A percentile compares a stretch with the other conserved stretches of the same genome.
phyloP scores from a whole-genome alignment of 2,113 vertebrate species.

The Austrofundulus limnaeus region DNA sequence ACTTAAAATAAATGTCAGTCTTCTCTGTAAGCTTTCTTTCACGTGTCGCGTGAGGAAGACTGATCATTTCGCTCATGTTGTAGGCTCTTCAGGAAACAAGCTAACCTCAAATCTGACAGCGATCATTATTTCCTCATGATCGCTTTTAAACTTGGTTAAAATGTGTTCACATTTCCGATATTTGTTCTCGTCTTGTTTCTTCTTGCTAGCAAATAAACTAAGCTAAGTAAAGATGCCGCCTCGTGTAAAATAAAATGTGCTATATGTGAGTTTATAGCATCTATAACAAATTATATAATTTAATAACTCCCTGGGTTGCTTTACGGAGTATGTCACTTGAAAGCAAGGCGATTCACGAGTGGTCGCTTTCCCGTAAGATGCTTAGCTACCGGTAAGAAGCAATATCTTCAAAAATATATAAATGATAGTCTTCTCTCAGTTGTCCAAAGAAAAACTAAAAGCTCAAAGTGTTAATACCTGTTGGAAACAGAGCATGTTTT shows the following conservation, averaged over 20 bases:
- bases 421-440: neutral
- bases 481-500: slow-evolving; percentile 61
- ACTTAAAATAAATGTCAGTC: neutral
- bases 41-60: neutral
- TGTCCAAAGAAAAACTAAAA: neutral
- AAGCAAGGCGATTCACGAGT: slow-evolving; percentile 12
- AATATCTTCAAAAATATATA: neutral
- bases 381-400: neutral
- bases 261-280: neutral
- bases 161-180: neutral
- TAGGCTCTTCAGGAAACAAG: neutral
- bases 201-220: slow-evolving; percentile 1
- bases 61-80: neutral
- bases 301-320: neutral
- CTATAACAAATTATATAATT: neutral
- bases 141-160: too few species aligned
- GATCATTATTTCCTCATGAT: too few species aligned
- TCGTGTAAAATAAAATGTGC: slow-evolving; percentile 13
- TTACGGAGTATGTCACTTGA: neutral
- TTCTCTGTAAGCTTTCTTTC: too few species aligned
- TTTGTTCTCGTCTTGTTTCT: neutral
- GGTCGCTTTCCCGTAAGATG: slow-evolving; percentile 43
- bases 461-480: slow-evolving; percentile 62
- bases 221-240: slow-evolving; percentile 3
- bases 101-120: neutral